Conservation (phyloP, 1,140 invertebrate species). For the Brachionus calyciflorus region DNA sequence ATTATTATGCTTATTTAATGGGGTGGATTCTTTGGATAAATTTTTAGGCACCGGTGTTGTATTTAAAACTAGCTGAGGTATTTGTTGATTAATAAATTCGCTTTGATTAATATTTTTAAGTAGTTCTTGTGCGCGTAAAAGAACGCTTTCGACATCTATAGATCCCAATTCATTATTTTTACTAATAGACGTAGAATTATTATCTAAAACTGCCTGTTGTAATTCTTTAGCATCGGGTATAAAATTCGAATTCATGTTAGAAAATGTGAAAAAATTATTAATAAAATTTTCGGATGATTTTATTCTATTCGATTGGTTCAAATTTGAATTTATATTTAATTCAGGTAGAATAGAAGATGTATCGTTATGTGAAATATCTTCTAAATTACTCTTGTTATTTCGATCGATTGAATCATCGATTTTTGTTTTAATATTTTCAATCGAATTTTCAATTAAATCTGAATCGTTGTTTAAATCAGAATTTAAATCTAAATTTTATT, state of each 20-base stretch:
- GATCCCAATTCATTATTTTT: not conserved
- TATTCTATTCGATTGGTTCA: no score
- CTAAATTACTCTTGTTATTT: not conserved
- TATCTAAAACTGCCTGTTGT: not conserved
- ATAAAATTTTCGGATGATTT: no score
- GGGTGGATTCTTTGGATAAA: not conserved
- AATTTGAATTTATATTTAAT: no score
- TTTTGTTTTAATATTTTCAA: not conserved
- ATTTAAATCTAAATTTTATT: not conserved
- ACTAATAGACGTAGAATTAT: not conserved
- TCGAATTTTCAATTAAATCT: not conserved
- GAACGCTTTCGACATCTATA: not conserved
- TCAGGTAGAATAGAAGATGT: no score
- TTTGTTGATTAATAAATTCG: not conserved
- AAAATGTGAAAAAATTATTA: no score
- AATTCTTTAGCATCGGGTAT: not conserved
- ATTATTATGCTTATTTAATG: not conserved
- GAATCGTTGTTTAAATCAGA: not conserved
- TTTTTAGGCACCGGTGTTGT: not conserved
- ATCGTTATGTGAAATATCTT: not conserved
- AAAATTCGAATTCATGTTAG: not conserved
- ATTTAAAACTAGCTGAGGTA: not conserved
- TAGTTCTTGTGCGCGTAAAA: constrained; percentile 8
- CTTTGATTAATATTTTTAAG: not conserved
- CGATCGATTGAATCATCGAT: not conserved